Evolutionary conservation across 2,113 vertebrate genomes (phyloP).

Genomic region (Corythaixoides concolor): DNA sequence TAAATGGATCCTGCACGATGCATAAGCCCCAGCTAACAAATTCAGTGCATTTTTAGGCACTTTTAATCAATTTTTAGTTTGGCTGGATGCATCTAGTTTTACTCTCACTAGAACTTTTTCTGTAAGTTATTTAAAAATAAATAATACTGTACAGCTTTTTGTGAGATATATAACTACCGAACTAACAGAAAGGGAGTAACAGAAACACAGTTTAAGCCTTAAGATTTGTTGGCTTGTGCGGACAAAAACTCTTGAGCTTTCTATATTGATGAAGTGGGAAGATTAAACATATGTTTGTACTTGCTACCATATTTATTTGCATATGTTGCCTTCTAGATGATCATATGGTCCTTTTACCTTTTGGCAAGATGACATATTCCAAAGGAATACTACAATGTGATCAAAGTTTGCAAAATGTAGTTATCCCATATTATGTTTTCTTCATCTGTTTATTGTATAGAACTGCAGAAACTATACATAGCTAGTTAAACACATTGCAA

Average conservation of each 20-base stretch:
- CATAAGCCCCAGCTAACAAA: background rate
- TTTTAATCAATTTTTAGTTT: background rate
- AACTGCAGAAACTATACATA: background rate
- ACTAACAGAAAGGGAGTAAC: background rate
- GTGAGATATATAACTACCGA: background rate
- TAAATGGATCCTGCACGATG: background rate
- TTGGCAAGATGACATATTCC: constrained; percentile 55
- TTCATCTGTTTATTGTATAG: background rate
- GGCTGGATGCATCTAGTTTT: background rate
- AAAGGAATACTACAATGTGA: constrained; percentile 18
- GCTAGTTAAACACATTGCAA: background rate
- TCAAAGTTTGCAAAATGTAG: constrained; percentile 20
- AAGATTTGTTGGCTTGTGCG: background rate
- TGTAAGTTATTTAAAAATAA: background rate
- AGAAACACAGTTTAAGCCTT: background rate
- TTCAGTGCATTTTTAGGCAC: background rate
- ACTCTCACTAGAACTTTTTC: background rate
- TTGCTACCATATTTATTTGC: constrained; percentile 64
- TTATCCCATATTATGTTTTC: background rate
- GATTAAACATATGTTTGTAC: constrained; percentile 56
- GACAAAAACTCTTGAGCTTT: constrained; percentile 43
- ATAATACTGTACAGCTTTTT: background rate
- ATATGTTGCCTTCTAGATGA: constrained; percentile 55
- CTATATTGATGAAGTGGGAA: constrained; percentile 57
- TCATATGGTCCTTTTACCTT: constrained; percentile 67